Conservation (phyloP, 2,888 invertebrate species). For the Xestia rhomboidea region DNA sequence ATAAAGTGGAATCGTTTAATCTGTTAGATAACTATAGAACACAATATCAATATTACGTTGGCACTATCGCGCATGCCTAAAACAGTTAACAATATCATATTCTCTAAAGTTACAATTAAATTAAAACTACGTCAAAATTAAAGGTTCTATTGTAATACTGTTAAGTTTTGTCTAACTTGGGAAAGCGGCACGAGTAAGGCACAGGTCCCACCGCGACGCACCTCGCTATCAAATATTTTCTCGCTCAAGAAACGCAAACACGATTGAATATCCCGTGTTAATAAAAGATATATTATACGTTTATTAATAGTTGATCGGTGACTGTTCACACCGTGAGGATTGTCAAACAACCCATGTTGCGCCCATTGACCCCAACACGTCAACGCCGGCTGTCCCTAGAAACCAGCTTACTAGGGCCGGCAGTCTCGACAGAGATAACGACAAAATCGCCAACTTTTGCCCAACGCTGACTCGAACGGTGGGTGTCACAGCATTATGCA, state of each 20-base stretch:
- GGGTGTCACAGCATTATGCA: not conserved
- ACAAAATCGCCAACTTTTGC: too few species aligned
- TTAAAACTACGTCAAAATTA: conserved; percentile 42
- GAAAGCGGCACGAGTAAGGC: not conserved
- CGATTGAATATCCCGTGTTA: not conserved
- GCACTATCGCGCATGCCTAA: conserved; percentile 36
- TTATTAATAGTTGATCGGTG: not conserved
- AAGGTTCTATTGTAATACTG: conserved; percentile 51
- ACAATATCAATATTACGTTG: conserved; percentile 45
- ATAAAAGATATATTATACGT: not conserved
- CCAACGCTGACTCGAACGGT: not conserved
- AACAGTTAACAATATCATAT: conserved; percentile 51
- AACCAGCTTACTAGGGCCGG: too few species aligned
- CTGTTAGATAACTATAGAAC: conserved; percentile 53
- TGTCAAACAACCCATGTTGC: not conserved
- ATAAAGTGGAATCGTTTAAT: conserved; percentile 58
- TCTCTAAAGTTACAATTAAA: conserved; percentile 16
- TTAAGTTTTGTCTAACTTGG: conserved; percentile 3
- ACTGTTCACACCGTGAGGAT: not conserved
- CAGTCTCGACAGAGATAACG: too few species aligned
- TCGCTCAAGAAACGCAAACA: not conserved
- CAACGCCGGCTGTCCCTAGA: not conserved
- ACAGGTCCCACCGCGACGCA: not conserved
- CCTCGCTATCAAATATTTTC: not conserved
- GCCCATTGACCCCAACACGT: not conserved